Evolutionary conservation across 2,888 invertebrate species (phyloP), one percentile per base, ranked within the genome.

Genomic region (Plutella xylostella): DNA sequence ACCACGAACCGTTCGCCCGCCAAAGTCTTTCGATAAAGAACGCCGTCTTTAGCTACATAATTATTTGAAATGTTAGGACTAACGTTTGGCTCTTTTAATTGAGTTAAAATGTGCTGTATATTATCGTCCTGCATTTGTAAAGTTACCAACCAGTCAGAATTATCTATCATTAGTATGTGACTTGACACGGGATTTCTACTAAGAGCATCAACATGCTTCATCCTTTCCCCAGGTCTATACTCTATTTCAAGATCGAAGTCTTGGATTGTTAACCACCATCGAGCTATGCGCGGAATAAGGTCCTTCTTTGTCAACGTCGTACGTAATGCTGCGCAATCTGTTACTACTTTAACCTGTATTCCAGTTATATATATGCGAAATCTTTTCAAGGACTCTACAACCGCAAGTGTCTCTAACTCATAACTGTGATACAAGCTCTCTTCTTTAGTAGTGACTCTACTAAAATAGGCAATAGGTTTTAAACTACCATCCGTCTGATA

Each of bases 391-490:
- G 53, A 45, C 41, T 46, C 18, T 4, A 37, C 46, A 14, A 58
- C 44, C 0, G 55, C 55, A 35, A 58, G 39, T 0, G 58, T 56
- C 45, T 60, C 56, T 6, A 61, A 45, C 39, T 62, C 60, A 44
- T 58, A 62, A 55, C 42, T 66, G 60, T 49, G 49, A 19, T 50
- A 58, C 11, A 45, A 47, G 2, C 47, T 42, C 38, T 59, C 53
- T 3, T 48, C 51, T 4, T 14, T n/a, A 9, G 54, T 47, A 1
- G 54, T 54, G 14, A 52, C 51, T 20, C 48, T 37, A 45, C 58
- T 61, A 45, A 52, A 61, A n/a, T 33, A 33, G 14, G 33, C 33
- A 6, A 33, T 15, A 3, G 33, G 33, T 14, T 33, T 33, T 15
- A 33, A 15, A 7, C 14, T 15, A 15, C 14, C 15, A 15, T 33